A percentile compares a stretch with the other conserved stretches of the same genome.
These are phyloP conservation scores for Ridgeia piscesae DNA, from an alignment of 1,140 invertebrate genomes.

Conservation along the genomic window DNA sequence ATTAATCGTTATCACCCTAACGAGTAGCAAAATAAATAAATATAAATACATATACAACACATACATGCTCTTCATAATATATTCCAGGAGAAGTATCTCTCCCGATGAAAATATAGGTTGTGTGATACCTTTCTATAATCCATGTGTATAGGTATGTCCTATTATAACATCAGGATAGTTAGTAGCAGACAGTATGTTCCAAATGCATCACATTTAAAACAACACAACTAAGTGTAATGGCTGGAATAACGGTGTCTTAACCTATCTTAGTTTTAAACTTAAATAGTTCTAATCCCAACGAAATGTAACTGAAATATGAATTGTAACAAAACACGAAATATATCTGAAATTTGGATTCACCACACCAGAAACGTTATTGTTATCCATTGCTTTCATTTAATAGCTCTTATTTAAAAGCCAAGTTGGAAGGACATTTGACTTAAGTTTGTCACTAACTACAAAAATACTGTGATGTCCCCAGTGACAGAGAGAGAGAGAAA, in stretches of 20 bases:
- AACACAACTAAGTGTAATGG: not conserved
- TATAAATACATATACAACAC: constrained; percentile 1
- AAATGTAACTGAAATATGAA: not conserved
- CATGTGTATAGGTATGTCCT: not conserved
- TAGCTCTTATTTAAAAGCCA: not conserved
- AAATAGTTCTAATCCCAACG: not conserved
- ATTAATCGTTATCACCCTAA: not conserved
- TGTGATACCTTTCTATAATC: not conserved
- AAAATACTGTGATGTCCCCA: not conserved
- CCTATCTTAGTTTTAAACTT: not conserved
- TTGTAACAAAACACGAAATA: not conserved
- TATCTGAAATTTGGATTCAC: not conserved
- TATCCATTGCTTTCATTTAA: not conserved
- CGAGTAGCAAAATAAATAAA: constrained; percentile 6
- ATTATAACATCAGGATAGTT: not conserved
- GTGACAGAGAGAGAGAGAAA: not conserved
- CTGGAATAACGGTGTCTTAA: not conserved
- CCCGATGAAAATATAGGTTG: not conserved
- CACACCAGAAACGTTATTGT: not conserved
- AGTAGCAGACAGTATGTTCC: not conserved
- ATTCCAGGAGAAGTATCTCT: not conserved
- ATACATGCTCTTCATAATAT: not conserved
- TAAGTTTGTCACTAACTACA: not conserved
- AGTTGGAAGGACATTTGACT: not conserved
- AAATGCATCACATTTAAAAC: not conserved